Evolutionary conservation across 2,113 vertebrate species (phyloP), one percentile per base, ranked within the genome.

Genomic region (Channa argus): DNA sequence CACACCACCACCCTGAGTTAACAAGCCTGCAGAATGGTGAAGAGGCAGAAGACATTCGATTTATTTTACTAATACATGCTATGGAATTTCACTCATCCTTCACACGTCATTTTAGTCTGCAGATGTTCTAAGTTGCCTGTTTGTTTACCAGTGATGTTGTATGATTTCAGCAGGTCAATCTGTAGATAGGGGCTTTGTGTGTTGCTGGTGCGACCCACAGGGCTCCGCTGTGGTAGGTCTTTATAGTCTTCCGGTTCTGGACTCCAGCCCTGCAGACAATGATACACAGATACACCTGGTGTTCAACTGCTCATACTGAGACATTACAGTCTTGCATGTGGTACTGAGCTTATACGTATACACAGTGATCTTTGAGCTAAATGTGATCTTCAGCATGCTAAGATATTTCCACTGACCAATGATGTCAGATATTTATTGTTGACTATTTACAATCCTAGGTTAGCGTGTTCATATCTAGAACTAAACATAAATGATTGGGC

Each of bases 101-200:
- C 0, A 24, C 45, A 47, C 5, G 65, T 6, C 2, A 33, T 8
- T 37, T 5, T 9, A 14, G 2, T 47, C 33, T 1, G 3, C 1
- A 6, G 6, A 33, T 60, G 11, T 11, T 64, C 4, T 11, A 36
- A 7, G 1, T 15, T 4, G 9, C 6, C 4, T 50, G 46, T 2
- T 0, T 0, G 5, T 37, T 72, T 81, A 97, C 97, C 96, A 0
- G 96, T 97, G 80, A 97, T 93, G 83, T 97, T 97, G 77, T 85
- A 78, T 1, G 86, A 79, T 71, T 13, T 62, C 44, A 94, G 92
- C 39, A 98, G 86, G 86, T 97, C 92, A 54, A 96, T 89, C 82
- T 97, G 95, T 1, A 97, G 86, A 77, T 92, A 95, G 2, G 91
- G 94, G 0, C 89, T 88, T 52, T 87, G 87, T 88, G 65, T 72